A percentile compares a stretch with the other conserved stretches of the same genome.
phyloP scores from a whole-genome alignment of 2,797 vertebrate species.

The Pseudocheirus occidentalis region DNA sequence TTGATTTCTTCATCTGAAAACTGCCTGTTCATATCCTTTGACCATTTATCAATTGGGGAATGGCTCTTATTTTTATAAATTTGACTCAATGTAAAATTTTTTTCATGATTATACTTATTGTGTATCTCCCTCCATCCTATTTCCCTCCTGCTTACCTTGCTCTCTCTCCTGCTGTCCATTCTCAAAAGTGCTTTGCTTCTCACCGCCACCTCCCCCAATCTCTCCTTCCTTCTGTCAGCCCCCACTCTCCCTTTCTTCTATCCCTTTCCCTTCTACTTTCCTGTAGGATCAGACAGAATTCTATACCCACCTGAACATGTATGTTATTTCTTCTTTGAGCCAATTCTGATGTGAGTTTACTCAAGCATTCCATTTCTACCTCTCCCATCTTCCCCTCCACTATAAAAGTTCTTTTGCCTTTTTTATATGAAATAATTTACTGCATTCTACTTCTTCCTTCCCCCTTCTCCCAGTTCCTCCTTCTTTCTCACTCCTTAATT shows the following conservation, averaged over 20 bases:
- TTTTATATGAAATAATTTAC: neutral
- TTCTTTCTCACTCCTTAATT: neutral
- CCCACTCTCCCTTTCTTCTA: neutral
- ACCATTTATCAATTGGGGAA: neutral
- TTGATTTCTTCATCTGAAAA: neutral
- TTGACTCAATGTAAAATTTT: neutral
- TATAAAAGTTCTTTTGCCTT: neutral
- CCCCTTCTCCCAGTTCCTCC: neutral
- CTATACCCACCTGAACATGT: neutral
- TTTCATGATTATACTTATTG: neutral
- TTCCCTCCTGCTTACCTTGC: no score
- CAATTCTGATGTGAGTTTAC: neutral
- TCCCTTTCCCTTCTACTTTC: neutral
- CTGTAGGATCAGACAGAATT: neutral
- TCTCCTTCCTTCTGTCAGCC: neutral
- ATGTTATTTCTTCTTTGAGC: neutral
- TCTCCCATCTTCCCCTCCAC: neutral
- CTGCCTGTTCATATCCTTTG: neutral
- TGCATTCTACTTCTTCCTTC: neutral
- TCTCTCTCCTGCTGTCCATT: neutral
- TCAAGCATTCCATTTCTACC: neutral
- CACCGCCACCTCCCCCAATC: neutral
- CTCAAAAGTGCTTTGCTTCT: neutral
- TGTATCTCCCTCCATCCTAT: neutral
- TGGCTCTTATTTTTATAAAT: neutral